Conservation (phyloP, 2,888 invertebrate species). For the Lissocephala sabroskyi region DNA sequence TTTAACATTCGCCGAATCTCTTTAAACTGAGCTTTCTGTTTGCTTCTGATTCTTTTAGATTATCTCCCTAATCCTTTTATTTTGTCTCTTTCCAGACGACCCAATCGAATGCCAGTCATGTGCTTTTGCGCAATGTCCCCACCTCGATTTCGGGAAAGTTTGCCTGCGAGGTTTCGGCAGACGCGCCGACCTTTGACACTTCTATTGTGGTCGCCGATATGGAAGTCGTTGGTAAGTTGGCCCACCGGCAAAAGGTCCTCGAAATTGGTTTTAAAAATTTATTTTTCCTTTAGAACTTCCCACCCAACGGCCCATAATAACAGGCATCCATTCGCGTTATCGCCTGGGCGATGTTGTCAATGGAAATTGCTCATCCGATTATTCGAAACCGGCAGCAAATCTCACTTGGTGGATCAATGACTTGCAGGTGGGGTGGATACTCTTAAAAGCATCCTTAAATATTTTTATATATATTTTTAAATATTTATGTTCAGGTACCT, state of each 20-base stretch:
- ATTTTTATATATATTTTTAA: no score
- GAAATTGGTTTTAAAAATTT: background rate
- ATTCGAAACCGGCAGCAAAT: conserved; percentile 76
- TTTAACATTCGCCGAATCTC: no score
- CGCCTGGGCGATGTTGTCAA: conserved; percentile 74
- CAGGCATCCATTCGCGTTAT: conserved; percentile 74
- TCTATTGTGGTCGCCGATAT: conserved; percentile 68
- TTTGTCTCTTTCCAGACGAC: conserved; percentile 61
- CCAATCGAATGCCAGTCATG: conserved; percentile 71
- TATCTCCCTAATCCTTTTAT: background rate
- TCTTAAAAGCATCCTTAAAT: background rate
- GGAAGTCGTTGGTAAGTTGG: conserved; percentile 70
- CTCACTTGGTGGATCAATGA: conserved; percentile 76
- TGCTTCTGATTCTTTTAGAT: no score
- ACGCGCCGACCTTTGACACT: conserved; percentile 72
- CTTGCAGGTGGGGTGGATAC: conserved; percentile 57
- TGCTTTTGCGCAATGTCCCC: conserved; percentile 67
- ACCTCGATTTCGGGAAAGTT: conserved; percentile 69
- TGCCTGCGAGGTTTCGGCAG: conserved; percentile 71
- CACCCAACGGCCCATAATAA: conserved; percentile 74
- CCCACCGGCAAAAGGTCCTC: background rate
- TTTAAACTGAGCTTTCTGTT: no score
- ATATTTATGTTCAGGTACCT: conserved; percentile 48
- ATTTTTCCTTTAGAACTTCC: conserved; percentile 72
- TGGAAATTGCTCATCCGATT: conserved; percentile 75